Evolutionary conservation across 1,140 invertebrate genomes (phyloP).

Genomic region (Drosophila jambulina): DNA sequence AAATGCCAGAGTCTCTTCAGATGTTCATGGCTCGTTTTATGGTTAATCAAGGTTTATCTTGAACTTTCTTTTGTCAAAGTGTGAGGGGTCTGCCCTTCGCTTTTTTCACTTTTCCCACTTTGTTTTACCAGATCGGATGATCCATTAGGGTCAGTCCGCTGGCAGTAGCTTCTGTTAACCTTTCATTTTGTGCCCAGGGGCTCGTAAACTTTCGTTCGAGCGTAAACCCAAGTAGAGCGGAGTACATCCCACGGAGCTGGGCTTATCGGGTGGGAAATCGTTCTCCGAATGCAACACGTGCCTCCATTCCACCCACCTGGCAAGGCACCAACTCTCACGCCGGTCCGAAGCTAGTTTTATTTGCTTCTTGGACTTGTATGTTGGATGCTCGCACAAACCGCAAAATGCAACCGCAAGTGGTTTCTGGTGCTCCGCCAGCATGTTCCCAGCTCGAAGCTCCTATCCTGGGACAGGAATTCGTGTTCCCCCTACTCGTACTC

Average conservation of each 20-base stretch:
- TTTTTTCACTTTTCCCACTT: conserved; percentile 22
- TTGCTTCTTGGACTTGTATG: conserved; percentile 16
- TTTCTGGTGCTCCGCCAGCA: conserved; percentile 3
- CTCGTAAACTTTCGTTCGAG: conserved; percentile 51
- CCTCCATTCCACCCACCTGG: conserved; percentile 23
- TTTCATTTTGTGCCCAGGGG: conserved; percentile 27
- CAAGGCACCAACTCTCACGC: conserved; percentile 60
- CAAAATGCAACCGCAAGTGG: conserved; percentile 69
- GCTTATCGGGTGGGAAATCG: conserved; percentile 41
- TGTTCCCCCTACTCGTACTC: conserved; percentile 6
- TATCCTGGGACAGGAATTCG: conserved; percentile 56
- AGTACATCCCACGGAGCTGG: conserved; percentile 24
- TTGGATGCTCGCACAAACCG: conserved; percentile 47
- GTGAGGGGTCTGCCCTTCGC: conserved; percentile 12
- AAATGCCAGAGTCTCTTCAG: not conserved
- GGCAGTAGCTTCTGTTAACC: conserved; percentile 25
- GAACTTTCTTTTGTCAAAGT: conserved; percentile 54
- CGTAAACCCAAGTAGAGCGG: conserved; percentile 5
- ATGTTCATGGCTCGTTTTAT: conserved; percentile 31
- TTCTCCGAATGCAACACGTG: conserved; percentile 51
- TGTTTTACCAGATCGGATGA: conserved; percentile 10
- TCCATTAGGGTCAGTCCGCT: conserved; percentile 63
- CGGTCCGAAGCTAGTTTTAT: conserved; percentile 5
- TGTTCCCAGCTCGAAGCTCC: conserved; percentile 36
- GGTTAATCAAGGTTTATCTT: conserved; percentile 38